phyloP scores from a whole-genome alignment of 1,140 invertebrate genomes.

The Drosophila jambulina region DNA sequence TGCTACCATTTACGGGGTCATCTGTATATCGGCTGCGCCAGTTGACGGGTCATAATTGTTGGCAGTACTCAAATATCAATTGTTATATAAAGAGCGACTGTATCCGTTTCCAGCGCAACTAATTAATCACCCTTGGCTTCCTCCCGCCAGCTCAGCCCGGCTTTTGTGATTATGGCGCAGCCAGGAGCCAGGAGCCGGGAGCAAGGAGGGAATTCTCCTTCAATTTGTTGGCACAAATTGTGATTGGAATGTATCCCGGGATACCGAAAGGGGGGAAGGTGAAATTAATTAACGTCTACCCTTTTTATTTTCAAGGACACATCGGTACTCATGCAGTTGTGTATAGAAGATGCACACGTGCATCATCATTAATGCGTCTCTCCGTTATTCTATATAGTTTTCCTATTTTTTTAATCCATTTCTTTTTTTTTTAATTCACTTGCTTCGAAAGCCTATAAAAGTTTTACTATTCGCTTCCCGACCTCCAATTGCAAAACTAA shows the following conservation, averaged over 20 bases:
- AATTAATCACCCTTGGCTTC: constrained; percentile 41
- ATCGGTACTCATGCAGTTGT: neutral
- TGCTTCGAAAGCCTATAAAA: neutral
- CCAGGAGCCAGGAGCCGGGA: neutral
- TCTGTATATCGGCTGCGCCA: neutral
- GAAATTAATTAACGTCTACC: constrained; percentile 25
- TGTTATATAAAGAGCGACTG: constrained; percentile 17
- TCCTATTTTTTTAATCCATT: neutral
- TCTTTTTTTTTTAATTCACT: neutral
- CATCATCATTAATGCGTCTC: neutral
- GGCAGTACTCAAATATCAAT: constrained; percentile 27
- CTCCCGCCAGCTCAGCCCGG: constrained; percentile 19
- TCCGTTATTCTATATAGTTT: neutral
- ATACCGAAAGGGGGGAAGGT: neutral
- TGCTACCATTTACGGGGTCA: neutral
- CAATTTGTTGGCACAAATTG: constrained; percentile 23
- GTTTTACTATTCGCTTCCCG: neutral
- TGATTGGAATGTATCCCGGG: constrained; percentile 27
- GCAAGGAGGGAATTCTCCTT: constrained; percentile 4
- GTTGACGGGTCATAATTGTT: constrained; percentile 25
- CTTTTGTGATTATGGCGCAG: constrained; percentile 30
- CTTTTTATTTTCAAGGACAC: constrained; percentile 20
- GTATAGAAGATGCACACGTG: neutral
- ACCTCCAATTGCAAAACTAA: neutral
- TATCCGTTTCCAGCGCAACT: constrained; percentile 42